A percentile compares a stretch with the other conserved stretches of the same genome.
Conservation (phyloP, 2,888 invertebrate genomes). For the Sesia apiformis region DNA sequence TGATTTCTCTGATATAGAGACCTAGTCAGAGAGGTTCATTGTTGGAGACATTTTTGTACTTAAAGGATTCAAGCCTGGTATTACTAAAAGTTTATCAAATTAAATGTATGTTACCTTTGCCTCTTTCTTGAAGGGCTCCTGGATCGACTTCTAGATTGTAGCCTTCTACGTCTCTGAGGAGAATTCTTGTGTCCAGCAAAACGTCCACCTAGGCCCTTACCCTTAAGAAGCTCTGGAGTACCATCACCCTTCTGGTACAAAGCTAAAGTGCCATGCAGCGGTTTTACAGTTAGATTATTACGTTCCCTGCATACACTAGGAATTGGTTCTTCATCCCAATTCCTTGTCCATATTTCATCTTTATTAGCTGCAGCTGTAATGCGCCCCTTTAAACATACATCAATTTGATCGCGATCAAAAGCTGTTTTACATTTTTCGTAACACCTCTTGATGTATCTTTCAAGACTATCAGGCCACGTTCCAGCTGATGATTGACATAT, state of each 20-base stretch:
- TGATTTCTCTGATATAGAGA: no score
- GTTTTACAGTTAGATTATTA: conserved; percentile 78
- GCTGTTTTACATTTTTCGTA: conserved; percentile 92
- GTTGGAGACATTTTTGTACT: no score
- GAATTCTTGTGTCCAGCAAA: conserved; percentile 40
- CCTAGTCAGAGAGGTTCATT: no score
- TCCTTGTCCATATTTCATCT: conserved; percentile 90
- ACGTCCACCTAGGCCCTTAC: conserved; percentile 26
- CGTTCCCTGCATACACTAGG: conserved; percentile 90
- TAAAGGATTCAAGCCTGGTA: no score
- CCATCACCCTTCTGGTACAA: conserved; percentile 73
- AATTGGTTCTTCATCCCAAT: conserved; percentile 96
- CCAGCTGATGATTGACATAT: conserved; percentile 59
- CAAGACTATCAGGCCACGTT: conserved; percentile 85
- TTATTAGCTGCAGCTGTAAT: conserved; percentile 92
- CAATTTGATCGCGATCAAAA: conserved; percentile 94
- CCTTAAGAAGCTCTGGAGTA: conserved; percentile 31
- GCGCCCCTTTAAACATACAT: conserved; percentile 94
- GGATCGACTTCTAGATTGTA: conserved; percentile 49
- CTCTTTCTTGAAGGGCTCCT: conserved; percentile 68
- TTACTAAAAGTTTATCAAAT: no score
- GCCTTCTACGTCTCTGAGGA: conserved; percentile 47
- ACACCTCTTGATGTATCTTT: conserved; percentile 92
- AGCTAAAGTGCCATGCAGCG: conserved; percentile 72
- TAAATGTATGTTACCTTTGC: conserved; percentile 39